Evolutionary conservation across 2,888 invertebrate genomes (phyloP), one percentile per base, ranked within the genome.

Genomic region (Erpobdella octoculata): DNA sequence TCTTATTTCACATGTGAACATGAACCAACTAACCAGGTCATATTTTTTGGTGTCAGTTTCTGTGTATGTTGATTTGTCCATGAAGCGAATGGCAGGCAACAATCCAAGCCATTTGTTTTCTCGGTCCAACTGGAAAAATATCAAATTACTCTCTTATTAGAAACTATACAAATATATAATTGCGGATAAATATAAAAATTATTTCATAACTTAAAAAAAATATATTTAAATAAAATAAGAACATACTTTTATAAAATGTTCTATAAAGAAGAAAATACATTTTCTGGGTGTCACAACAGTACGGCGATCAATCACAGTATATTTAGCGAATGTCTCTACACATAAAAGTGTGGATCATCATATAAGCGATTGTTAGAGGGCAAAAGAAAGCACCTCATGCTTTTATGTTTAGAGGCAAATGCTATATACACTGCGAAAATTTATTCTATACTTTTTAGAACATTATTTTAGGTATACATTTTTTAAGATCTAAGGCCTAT

Each of bases 41-140:
- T 95, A 98, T 78, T 90, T 86, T 81, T 89, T 91, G 1, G 98
- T 98, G 75, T 92, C 90, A 61, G 95, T 95, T 77, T 93, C 89
- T 37, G 92, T 90, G 84, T 98, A 99, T 0, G 96, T 94, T 65
- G 95, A 93, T 85, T 99, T 99, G 83, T 98, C 96, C 75, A 88
- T 88, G 79, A 95, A 90, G 70, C 86, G 85, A 38, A 94, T 81
- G 77, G 88, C 87, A 28, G 97, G 97, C 73, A 95, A 85, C 4
- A 90, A 72, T 4, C 92, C 92, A 73, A 93, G 84, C 72, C 91
- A 82, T 77, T 87, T 88, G 35, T 89, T 86, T 78, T 91, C 89
- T 76, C 89, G 86, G 79, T 91, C 88, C 33, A 92, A 79, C 80
- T 89, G 89, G 8, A 79, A 78, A 33, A 33, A 21, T 31, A 46